Evolutionary conservation across 2,113 vertebrate genomes (phyloP).

Genomic region (Microcebus lehilahytsara): DNA sequence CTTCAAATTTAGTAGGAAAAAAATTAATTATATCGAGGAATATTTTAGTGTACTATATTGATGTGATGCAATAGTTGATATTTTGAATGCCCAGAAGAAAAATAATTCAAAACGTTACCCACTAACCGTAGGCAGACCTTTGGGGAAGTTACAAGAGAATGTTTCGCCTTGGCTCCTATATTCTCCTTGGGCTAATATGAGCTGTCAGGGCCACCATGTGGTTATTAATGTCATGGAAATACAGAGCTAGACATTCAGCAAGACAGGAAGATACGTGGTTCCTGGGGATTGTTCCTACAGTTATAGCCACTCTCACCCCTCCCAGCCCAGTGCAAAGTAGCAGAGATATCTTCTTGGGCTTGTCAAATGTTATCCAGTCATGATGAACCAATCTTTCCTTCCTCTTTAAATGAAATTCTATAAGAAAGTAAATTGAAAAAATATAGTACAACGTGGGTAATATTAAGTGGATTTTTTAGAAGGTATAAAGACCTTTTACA

Average conservation of each 20-base stretch:
- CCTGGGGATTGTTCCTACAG: background rate
- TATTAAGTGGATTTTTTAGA: background rate
- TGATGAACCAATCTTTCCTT: background rate
- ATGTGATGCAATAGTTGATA: background rate
- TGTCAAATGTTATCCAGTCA: background rate
- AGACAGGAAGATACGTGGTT: rapidly evolving
- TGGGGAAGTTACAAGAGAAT: background rate
- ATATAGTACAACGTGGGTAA: background rate
- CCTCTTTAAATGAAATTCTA: background rate
- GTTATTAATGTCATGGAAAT: background rate
- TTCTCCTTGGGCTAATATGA: background rate
- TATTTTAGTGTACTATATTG: background rate
- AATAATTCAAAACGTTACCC: background rate
- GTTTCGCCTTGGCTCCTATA: background rate
- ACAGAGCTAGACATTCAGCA: background rate
- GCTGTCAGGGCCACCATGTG: background rate
- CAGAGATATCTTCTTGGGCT: background rate
- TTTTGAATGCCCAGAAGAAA: background rate
- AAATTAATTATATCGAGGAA: background rate
- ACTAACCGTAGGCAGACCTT: background rate
- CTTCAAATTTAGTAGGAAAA: background rate
- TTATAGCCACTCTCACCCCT: background rate
- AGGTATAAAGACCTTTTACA: background rate
- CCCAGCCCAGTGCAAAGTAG: background rate
- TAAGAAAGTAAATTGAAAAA: conserved; percentile 23